Base-by-base conservation (phyloP, 2,797 vertebrate genomes). In the Melanotaenia boesemani region DNA sequence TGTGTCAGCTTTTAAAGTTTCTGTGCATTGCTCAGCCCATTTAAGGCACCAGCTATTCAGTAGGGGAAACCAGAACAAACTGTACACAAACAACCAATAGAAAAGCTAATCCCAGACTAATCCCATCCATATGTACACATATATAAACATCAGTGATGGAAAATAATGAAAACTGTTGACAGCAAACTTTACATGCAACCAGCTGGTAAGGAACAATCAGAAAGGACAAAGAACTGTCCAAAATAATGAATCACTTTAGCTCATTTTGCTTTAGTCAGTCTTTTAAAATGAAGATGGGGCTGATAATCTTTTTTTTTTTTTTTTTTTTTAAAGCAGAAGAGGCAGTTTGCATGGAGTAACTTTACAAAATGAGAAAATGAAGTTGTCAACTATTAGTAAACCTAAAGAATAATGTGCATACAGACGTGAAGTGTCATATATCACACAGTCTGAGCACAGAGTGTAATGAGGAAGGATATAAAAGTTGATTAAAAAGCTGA, bases 401-500 rank as follows among this genome's bases (percentile, higher is more conserved):
- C 12, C 26, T 2, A 50, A 59, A 63, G 72, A 70, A 64, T 68
- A 62, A 66, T 39, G 61, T 75, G 69, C 79, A 79, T n/a, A 66
- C 67, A 76, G 76, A 88, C 76, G 69, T 34, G 61, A 78, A 84
- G 79, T 81, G 84, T 66, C 44, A 72, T 86, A 84, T 76, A 76
- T 90, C 81, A 77, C 52, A 4, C 44, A 73, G 77, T 71, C 34
- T 0, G 20, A 78, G 87, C 74, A 72, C 76, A 74, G 77, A 88
- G 68, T 70, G 74, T 44, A 32, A 83, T 32, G 78, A 79, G 68
- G 61, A 30, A 16, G 28, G 63, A 60, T 46, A 44, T 56, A 70
- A 57, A 83, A 80, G 73, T 77, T 91, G 88, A 95, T 93, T 89
- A 91, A 89, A 94, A 94, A 93, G 91, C 85, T 71, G 36, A 74